Percentiles rank a stretch among this genome's conserved stretches.
Conservation (phyloP, 2,888 invertebrate genomes). For the Apamea monoglypha region DNA sequence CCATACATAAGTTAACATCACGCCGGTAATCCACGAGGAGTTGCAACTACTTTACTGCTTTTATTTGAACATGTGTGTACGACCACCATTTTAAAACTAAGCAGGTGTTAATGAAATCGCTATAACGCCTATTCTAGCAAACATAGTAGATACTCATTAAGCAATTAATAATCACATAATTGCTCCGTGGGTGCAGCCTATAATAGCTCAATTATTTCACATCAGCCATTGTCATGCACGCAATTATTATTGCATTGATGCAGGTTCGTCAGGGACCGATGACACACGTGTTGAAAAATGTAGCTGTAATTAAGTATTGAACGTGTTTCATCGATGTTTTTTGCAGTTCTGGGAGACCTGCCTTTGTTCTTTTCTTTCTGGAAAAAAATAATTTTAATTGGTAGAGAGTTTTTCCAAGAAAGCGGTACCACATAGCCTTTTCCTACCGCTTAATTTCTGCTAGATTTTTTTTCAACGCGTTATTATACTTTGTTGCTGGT, state of each 20-base stretch:
- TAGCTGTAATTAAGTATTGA: constrained; percentile 26
- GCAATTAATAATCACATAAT: constrained; percentile 51
- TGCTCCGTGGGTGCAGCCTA: constrained; percentile 12
- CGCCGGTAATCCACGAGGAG: not conserved
- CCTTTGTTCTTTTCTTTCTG: constrained; percentile 30
- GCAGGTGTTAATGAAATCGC: constrained; percentile 13
- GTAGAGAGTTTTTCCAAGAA: not conserved
- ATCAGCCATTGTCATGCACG: constrained; percentile 20
- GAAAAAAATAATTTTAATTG: constrained; percentile 11
- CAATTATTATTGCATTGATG: constrained; percentile 24
- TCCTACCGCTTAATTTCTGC: no score
- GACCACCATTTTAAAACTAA: not conserved
- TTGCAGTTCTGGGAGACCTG: constrained; percentile 12
- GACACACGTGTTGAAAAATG: constrained; percentile 23
- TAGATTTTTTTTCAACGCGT: not conserved
- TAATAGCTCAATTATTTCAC: constrained; percentile 38
- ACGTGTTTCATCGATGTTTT: constrained; percentile 25
- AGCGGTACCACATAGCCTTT: not conserved
- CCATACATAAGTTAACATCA: not conserved
- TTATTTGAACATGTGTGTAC: not conserved
- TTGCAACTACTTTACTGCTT: not conserved
- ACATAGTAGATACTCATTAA: constrained; percentile 22
- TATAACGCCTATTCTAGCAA: constrained; percentile 2
- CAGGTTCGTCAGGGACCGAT: not conserved
- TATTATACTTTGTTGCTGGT: not conserved